Conservation (phyloP, 1,140 invertebrate species). For the Atta colombica region DNA sequence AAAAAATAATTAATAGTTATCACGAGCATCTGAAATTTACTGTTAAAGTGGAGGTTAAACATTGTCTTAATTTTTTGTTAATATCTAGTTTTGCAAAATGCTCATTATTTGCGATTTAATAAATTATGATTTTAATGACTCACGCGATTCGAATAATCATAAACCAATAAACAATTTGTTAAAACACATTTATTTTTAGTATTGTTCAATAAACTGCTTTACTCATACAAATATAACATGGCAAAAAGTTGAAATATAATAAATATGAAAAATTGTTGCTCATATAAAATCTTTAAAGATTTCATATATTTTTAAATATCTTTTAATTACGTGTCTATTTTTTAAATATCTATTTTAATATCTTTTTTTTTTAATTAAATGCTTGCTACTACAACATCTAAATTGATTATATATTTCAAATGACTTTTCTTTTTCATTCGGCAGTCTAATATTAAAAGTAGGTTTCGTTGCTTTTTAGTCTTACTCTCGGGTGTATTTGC, state of each 20-base stretch:
- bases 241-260: background rate
- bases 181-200: background rate
- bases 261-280: background rate
- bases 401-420: background rate
- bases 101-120: background rate
- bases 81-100: background rate
- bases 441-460: constrained; percentile 13
- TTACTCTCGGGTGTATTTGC: constrained; percentile 12
- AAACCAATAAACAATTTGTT: background rate
- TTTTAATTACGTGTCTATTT: background rate
- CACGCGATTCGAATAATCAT: too few relatives aligned
- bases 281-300: background rate
- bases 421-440: background rate
- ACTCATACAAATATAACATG: background rate
- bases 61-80: background rate
- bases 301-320: background rate
- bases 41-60: too few relatives aligned
- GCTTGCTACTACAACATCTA: background rate
- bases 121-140: background rate
- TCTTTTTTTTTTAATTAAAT: background rate
- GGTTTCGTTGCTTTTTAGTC: background rate
- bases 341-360: background rate
- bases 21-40: too few relatives aligned
- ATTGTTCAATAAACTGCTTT: background rate
- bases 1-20: too few relatives aligned